phyloP scores from a whole-genome alignment of 1,140 invertebrate genomes.

The Dufourea novaeangliae region DNA sequence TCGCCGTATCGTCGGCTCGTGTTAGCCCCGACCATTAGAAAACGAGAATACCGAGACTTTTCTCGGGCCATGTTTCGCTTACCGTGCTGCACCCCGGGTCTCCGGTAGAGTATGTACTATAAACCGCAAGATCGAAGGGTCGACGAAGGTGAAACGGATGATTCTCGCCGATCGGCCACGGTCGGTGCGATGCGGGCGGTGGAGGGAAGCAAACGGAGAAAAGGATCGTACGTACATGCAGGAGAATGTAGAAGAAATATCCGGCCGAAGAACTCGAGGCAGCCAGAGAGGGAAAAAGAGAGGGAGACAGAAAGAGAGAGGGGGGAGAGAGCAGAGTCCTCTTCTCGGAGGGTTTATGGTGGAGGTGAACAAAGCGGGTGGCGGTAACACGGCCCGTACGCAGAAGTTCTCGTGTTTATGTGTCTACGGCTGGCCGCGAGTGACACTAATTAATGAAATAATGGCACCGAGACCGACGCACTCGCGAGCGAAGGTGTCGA shows the following conservation, averaged over 20 bases:
- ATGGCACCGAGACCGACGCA: constrained; percentile 64
- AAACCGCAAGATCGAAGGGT: constrained; percentile 39
- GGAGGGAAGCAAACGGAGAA: constrained; percentile 54
- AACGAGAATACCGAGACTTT: not conserved
- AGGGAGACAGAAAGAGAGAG: constrained; percentile 11
- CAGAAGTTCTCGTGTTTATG: constrained; percentile 72
- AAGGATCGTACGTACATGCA: constrained; percentile 27
- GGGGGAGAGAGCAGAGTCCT: constrained; percentile 35
- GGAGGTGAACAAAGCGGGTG: constrained; percentile 67
- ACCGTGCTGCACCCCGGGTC: not conserved
- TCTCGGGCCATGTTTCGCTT: constrained; percentile 1
- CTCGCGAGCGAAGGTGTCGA: constrained; percentile 71
- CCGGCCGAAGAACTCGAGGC: constrained; percentile 30
- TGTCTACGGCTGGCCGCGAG: constrained; percentile 64
- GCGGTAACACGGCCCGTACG: constrained; percentile 66
- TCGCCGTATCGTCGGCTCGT: not conserved
- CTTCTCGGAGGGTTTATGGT: constrained; percentile 61
- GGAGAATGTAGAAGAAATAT: constrained; percentile 39
- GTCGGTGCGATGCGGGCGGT: not conserved
- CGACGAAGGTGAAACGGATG: constrained; percentile 25
- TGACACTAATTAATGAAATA: constrained; percentile 79
- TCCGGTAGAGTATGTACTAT: not conserved
- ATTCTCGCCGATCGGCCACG: constrained; percentile 37
- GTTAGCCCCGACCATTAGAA: not conserved
- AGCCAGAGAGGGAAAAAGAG: constrained; percentile 5